These are phyloP conservation scores for Catharus ustulatus DNA, from an alignment of 2,797 vertebrate genomes.

Conservation along the genomic window DNA sequence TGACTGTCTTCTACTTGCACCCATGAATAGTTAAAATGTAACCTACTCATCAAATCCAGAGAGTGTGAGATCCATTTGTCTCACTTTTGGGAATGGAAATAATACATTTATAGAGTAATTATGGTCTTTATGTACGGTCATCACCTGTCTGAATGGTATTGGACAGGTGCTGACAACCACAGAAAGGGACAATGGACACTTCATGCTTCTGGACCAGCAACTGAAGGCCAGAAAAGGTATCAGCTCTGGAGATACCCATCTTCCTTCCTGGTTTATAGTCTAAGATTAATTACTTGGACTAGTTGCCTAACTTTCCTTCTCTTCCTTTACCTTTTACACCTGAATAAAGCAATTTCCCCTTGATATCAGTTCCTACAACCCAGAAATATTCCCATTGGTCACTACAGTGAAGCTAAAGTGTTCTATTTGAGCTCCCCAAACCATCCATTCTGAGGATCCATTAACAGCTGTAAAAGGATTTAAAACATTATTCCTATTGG, in stretches of 20 bases:
- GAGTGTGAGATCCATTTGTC: background rate
- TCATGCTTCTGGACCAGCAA: background rate
- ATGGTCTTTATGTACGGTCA: background rate
- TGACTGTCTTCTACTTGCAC: background rate
- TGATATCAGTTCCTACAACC: background rate
- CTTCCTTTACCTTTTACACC: background rate
- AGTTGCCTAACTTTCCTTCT: background rate
- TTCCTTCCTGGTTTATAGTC: background rate
- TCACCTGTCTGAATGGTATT: background rate
- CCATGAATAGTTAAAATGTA: accelerated
- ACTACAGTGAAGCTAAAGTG: background rate
- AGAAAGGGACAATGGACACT: background rate
- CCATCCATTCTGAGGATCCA: background rate
- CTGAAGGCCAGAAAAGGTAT: background rate
- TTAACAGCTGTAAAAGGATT: background rate
- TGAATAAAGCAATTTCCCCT: background rate
- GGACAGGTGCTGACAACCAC: background rate
- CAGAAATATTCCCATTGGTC: background rate
- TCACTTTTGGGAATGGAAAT: background rate
- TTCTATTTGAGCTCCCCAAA: background rate
- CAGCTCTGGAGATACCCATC: background rate
- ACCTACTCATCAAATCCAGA: background rate
- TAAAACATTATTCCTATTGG: accelerated
- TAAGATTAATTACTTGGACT: background rate
- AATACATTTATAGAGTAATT: background rate